Evolutionary conservation across 1,140 invertebrate species (phyloP).

Genomic region (Sinella curviseta): DNA sequence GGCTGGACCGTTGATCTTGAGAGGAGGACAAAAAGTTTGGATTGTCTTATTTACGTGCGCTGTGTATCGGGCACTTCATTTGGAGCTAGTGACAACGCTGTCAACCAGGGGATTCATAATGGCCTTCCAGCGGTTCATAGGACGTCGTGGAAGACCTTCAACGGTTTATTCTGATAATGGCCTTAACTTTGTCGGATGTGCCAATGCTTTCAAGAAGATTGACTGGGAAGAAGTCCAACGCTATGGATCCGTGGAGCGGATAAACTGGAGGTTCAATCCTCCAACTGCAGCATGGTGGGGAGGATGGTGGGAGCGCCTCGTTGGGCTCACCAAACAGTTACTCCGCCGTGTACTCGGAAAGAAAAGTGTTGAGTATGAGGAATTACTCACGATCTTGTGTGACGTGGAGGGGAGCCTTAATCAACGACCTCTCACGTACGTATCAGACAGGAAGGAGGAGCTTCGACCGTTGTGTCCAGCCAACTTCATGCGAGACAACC

Average conservation of each 20-base stretch:
- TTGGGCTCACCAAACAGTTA: neutral
- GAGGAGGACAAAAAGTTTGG: neutral
- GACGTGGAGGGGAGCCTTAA: neutral
- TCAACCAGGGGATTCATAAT: neutral
- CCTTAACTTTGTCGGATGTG: neutral
- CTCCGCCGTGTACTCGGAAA: neutral
- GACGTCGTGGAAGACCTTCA: neutral
- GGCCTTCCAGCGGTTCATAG: neutral
- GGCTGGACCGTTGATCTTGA: neutral
- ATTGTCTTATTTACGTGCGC: neutral
- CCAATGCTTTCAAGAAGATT: neutral
- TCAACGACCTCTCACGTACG: neutral
- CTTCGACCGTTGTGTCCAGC: neutral
- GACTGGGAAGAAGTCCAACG: neutral
- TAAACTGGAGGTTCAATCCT: neutral
- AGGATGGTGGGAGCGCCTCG: neutral
- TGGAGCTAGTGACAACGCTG: neutral
- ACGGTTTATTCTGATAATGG: neutral
- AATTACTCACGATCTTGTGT: neutral
- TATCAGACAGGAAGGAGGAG: neutral
- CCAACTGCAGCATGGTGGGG: neutral
- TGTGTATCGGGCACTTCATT: neutral
- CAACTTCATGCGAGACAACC: neutral
- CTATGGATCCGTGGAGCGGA: neutral
- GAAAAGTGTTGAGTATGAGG: neutral